Conservation (phyloP, 2,888 invertebrate species). For the Rapana venosa region DNA sequence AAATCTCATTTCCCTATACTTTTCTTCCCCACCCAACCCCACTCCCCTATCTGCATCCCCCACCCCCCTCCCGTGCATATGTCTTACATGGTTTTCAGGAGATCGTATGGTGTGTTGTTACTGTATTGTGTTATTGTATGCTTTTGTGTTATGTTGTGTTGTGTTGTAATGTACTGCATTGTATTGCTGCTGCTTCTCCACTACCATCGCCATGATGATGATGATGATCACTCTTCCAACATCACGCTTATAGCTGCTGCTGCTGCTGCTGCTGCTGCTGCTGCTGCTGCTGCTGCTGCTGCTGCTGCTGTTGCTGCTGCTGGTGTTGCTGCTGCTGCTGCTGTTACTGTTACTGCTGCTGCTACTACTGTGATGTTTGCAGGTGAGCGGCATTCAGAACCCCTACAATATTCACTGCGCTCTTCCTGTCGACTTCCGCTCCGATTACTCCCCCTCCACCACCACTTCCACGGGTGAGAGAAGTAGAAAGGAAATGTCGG, state of each 20-base stretch:
- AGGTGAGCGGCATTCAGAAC: slow-evolving; percentile 79
- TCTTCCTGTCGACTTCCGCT: slow-evolving; percentile 72
- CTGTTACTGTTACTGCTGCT: not conserved
- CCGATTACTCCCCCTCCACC: slow-evolving; percentile 48
- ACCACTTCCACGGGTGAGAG: not conserved
- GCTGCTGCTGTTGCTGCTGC: slow-evolving; percentile 25
- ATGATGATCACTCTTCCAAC: too few relatives aligned
- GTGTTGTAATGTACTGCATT: too few relatives aligned
- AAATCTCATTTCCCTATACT: not conserved
- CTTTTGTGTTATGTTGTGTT: too few relatives aligned
- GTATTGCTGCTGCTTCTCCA: too few relatives aligned
- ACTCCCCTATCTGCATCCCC: not conserved
- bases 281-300: slow-evolving; percentile 27
- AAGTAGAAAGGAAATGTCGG: too few relatives aligned
- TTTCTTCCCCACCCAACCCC: not conserved
- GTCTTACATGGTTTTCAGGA: too few relatives aligned
- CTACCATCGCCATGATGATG: too few relatives aligned
- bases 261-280: slow-evolving; percentile 26
- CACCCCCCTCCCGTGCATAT: too few relatives aligned
- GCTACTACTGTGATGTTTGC: not conserved
- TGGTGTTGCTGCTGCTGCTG: not conserved
- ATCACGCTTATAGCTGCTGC: too few relatives aligned
- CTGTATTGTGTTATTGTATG: too few relatives aligned
- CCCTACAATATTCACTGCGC: slow-evolving; percentile 80
- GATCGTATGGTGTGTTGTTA: too few relatives aligned